A percentile compares a stretch with the other conserved stretches of the same genome.
phyloP scores from a whole-genome alignment of 2,888 invertebrate species.

The Cheilosia variabilis region DNA sequence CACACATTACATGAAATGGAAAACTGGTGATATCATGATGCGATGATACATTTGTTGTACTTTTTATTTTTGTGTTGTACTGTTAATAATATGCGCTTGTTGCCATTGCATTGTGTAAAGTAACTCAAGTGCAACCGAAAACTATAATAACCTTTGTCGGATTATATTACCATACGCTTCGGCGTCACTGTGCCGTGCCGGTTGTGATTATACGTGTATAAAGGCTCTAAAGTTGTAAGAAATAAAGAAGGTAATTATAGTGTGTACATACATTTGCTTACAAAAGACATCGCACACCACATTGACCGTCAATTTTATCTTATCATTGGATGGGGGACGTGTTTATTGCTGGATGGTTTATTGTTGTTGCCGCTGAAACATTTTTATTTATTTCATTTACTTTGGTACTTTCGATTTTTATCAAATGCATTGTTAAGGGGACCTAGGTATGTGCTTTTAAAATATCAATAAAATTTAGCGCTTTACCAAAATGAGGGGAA shows the following conservation, averaged over 20 bases:
- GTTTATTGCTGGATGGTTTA: not conserved
- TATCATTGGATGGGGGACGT: not conserved
- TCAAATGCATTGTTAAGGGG: not conserved
- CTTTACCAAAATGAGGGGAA: no score
- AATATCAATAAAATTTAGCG: no score
- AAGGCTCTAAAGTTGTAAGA: constrained; percentile 24
- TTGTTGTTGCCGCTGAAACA: not conserved
- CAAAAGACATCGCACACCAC: constrained; percentile 16
- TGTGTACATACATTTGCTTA: not conserved
- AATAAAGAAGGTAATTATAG: constrained; percentile 33
- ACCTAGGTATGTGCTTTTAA: no score
- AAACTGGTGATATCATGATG: constrained; percentile 48
- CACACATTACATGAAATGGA: constrained; percentile 29
- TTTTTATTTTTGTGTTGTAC: constrained; percentile 8
- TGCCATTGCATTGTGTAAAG: constrained; percentile 55
- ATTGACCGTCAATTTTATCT: constrained; percentile 37
- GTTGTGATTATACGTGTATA: constrained; percentile 9
- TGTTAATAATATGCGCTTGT: constrained; percentile 25
- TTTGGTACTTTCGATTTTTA: not conserved
- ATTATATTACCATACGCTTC: constrained; percentile 17
- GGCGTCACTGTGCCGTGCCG: not conserved
- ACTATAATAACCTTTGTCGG: constrained; percentile 39
- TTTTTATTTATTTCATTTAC: constrained; percentile 1
- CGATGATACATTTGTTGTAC: constrained; percentile 26
- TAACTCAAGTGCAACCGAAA: constrained; percentile 63